Evolutionary conservation across 64 coral and sea anemone genomes (phyloP), one percentile per base, ranked within the genome.

Genomic region (Actinia equina): DNA sequence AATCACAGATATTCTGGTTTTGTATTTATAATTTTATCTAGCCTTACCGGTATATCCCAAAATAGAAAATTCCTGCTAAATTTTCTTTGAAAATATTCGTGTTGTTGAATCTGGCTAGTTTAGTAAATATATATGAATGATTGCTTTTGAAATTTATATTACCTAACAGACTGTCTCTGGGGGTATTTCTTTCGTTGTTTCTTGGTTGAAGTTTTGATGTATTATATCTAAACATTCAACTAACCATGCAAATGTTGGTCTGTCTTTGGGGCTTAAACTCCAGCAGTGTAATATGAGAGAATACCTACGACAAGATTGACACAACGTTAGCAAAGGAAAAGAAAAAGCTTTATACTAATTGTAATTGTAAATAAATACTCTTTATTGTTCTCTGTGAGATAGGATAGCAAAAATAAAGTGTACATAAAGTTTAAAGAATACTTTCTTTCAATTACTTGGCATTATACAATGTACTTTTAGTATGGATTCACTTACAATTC

Each of bases 401-500:
- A 37, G 30, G 30, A 37, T 37, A 37, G 30, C 30, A 37, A 37
- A 37, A 37, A 37, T n/a, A 37, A 1, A 37, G 0, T 1, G 30
- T 37, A 37, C 30, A 37, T 37, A 37, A 37, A 37, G 30, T 0
- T 37, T 37, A 37, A 37, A 37, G 30, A 37, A 37, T 37, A 37
- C 0, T 37, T 37, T 37, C 30, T 37, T 37, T 37, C 30, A 37
- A 37, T 37, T 37, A 37, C 30, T 37, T 37, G 30, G 30, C 30
- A 37, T 0, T 37, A 37, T 37, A 37, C 30, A 37, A 37, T 37
- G 30, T 37, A 37, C 30, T 37, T 37, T 37, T 37, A 37, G 30
- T 37, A 37, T 37, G 30, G 30, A 0, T 6, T 65, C 15, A 91
- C 89, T 91, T 87, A 91, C 89, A 91, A 74, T 43, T 91, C 84